Conservation (phyloP, 2,888 invertebrate species). For the Ramazzottius varieornatus region DNA sequence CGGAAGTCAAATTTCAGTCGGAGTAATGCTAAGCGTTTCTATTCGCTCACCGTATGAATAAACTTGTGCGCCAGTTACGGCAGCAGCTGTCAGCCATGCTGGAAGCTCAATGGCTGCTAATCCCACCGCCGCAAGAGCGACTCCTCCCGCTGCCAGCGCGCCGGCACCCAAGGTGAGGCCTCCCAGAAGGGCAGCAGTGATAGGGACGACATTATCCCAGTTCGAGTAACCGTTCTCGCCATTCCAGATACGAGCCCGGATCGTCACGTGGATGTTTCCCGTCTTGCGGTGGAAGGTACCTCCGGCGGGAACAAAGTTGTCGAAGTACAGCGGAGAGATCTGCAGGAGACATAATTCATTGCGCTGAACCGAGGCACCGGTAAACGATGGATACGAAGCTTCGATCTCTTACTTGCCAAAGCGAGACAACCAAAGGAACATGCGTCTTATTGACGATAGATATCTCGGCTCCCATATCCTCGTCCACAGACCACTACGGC, state of each 20-base stretch:
- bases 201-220: neutral
- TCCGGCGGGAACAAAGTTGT: neutral
- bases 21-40: too few species aligned
- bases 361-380: too few species aligned
- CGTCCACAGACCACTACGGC: too few species aligned
- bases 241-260: neutral
- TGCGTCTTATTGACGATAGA: neutral
- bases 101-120: neutral
- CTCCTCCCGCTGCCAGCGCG: neutral
- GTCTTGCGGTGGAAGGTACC: neutral
- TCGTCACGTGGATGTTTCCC: neutral
- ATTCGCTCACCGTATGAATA: too few species aligned
- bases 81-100: neutral
- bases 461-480: neutral
- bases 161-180: neutral
- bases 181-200: neutral
- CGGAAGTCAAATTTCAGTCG: too few species aligned
- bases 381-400: too few species aligned
- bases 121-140: neutral
- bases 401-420: too few species aligned
- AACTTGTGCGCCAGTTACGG: neutral
- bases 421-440: neutral
- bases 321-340: conserved; percentile 1
- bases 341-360: too few species aligned
- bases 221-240: neutral